Percentiles rank a stretch among this genome's conserved stretches.
Conservation (phyloP, 2,888 invertebrate genomes). For the Reticulitermes lucifugus region DNA sequence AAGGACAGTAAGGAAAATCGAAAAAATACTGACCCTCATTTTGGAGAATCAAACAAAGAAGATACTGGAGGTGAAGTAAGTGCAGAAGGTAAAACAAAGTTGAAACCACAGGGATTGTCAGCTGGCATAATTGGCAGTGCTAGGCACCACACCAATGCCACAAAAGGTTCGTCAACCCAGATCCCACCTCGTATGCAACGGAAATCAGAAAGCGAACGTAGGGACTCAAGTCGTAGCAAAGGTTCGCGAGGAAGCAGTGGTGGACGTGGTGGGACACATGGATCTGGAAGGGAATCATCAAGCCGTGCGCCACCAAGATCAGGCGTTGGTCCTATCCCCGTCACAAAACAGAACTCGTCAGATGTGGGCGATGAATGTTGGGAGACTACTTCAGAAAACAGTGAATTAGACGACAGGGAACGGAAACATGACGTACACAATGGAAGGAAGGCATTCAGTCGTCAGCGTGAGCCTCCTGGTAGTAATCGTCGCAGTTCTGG, state of each 20-base stretch:
- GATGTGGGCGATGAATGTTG: conserved; percentile 74
- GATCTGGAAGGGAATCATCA: conserved; percentile 60
- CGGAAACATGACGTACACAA: conserved; percentile 59
- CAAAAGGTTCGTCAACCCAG: conserved; percentile 46
- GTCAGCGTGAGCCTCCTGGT: conserved; percentile 57
- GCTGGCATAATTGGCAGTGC: conserved; percentile 72
- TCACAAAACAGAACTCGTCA: conserved; percentile 59
- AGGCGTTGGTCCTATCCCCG: conserved; percentile 52
- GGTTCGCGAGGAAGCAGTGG: conserved; percentile 40
- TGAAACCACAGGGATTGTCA: conserved; percentile 74
- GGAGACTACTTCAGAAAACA: conserved; percentile 88
- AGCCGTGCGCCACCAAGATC: conserved; percentile 58
- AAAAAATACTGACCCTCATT: conserved; percentile 50
- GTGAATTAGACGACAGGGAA: conserved; percentile 66
- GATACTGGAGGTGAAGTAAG: conserved; percentile 49
- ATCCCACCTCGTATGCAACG: conserved; percentile 54
- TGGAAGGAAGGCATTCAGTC: conserved; percentile 59
- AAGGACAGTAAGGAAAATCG: conserved; percentile 57
- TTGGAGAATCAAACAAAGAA: conserved; percentile 46
- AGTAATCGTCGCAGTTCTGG: conserved; percentile 50
- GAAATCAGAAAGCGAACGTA: conserved; percentile 49
- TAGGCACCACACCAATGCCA: conserved; percentile 57
- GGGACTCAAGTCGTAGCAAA: conserved; percentile 50
- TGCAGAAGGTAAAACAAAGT: conserved; percentile 71
- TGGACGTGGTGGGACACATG: conserved; percentile 34